Base-by-base conservation (phyloP, 2,113 vertebrate species). In the Salvelinus alpinus region DNA sequence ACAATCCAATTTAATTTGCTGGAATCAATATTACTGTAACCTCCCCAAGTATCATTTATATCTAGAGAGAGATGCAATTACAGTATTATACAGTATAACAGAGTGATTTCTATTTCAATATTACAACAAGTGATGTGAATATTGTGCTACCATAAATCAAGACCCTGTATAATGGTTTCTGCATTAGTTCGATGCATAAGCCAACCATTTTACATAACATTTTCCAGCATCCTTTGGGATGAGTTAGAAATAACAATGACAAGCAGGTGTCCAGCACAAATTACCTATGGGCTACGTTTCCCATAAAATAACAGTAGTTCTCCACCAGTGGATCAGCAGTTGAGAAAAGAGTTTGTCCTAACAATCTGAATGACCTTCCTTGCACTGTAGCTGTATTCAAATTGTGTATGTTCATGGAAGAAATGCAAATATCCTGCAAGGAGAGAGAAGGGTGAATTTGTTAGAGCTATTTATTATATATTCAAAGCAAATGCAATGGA, bases 401-500 rank as follows among this genome's bases (percentile, higher is more conserved):
- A 99, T 83, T 95, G 95, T 25, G 95, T 6, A 0, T 92, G 78
- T 4, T 95, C 94, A 0, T 90, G 96, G 92, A 95, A 98, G 87
- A 99, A 96, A 79, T 96, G 95, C 72, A 99, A 88, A n/a, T 94
- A 95, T 84, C 95, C 97, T 99, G 92, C 44, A 75, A 75, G 47
- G 72, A 76, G 87, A 87, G 11, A 44, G 9, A 44, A 71, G 14
- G 0, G 78, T 12, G 79, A 24, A n/a, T 51, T 4, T 9, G 62
- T 22, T 62, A 22, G 5, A 62, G 59, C 59, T 62, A 22, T 62
- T 22, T 7, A 7, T 16, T 62, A 62, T 62, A 22, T 62, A 24
- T 22, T 62, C n/a, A 62, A 22, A 3, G 59, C 59, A n/a, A 62
- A 22, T 4, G 6, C 3, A 62, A 62, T 9, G 5, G 6, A 62